Base-by-base conservation (phyloP, 2,113 vertebrate species). In the Melospiza melodia region DNA sequence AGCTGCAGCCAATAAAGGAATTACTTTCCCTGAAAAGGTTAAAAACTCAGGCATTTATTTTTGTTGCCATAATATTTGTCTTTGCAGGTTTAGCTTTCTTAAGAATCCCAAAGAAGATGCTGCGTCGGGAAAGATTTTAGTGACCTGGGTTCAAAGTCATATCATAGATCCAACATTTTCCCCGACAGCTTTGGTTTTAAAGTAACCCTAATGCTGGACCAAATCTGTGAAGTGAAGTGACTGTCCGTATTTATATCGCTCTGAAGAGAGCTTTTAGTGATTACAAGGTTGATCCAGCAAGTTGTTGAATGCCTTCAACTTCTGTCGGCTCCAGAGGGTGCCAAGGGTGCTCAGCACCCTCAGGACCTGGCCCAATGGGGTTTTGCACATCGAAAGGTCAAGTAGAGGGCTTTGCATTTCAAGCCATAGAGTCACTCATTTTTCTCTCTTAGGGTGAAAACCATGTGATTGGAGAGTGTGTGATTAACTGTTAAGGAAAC, bases 11-110 rank as follows among this genome's bases (percentile, higher is more conserved):
- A 97, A 96, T 96, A 92, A 98, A 97, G 98, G 98, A 97, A 98
- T 98, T 97, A 98, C 98, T 98, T 98, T 97, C 98, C 98, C 98
- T 98, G 97, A 98, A 98, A 98, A 98, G 98, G 98, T 98, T 98
- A 98, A 98, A 98, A 98, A 98, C 96, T 97, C 96, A 94, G 24
- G 48, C 98, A 98, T 98, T 98, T 97, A 98, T 98, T 97, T 98
- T 98, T 93, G 72, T 98, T 98, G 98, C 98, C 98, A 98, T 98
- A 98, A 98, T 98, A 98, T 98, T 98, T 98, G 98, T 97, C 98
- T 98, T 98, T 96, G 97, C 97, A 97, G 97, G 96, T 95, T 96
- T 97, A 97, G 97, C 95, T 98, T 98, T 98, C 97, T 94, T 97
- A 97, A 97, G 97, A 97, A 97, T 97, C 96, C 96, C 96, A 94